Base-by-base conservation (phyloP, 1,140 invertebrate species). In the Habropoda laboriosa region DNA sequence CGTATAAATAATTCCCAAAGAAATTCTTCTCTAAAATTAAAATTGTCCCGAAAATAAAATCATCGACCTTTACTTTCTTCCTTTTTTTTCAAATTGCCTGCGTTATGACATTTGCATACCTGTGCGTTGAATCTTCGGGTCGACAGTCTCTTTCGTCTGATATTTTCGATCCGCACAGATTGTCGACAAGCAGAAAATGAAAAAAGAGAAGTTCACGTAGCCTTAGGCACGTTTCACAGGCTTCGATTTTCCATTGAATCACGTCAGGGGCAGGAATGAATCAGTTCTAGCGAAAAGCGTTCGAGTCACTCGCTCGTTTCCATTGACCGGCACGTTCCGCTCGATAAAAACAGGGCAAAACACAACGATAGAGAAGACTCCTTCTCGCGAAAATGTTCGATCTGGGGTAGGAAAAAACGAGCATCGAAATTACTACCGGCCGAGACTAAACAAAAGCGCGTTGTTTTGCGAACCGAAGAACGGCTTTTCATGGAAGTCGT, bases 181-280 rank as follows among this genome's bases (percentile, higher is more conserved):
- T 49, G 21, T 21, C 64, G 45, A 35, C 3, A 40, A 61, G 38
- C 10, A 30, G 7, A 30, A 30, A 63, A 42, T 30, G 12, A 38
- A 18, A 53, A 40, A 27, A n/a, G n/a, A 18, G 8, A 21, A 5
- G 10, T 3, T 12, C 24, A 4, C 7, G 18, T 2, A 21, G 13
- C 49, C 13, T 38, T 18, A 27, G 32, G n/a, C 6, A 2, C 6
- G n/a, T 63, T 40, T 35, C 35, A 24, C n/a, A n/a, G 1, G 35
- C 27, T 27, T 53, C 16, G 32, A 10, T 16, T 68, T 53, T 53
- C 12, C 49, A 18, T 27, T 47, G 66, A 53, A 68, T 27, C 58
- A n/a, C n/a, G n/a, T n/a, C n/a, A 12, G 21, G 32, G n/a, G 24
- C 13, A 53, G 47, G 47, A 68, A 53, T 38, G 66, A 68, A 68